Evolutionary conservation across 1,140 invertebrate species (phyloP).

Genomic region (Pseudomyrmex cubaensis): DNA sequence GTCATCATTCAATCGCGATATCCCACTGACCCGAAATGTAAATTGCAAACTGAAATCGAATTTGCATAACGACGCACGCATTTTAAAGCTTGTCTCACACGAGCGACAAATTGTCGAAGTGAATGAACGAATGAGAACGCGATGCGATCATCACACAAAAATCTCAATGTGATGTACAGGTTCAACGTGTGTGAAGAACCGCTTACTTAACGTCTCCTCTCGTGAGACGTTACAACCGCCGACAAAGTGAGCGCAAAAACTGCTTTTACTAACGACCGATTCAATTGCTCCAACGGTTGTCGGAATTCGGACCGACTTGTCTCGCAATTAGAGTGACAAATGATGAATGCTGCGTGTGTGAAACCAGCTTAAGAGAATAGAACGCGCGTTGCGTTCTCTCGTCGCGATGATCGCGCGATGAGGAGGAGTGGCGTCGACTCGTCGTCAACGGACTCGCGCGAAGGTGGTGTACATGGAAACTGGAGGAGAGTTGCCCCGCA

Average conservation of each 20-base stretch:
- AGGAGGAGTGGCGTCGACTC: constrained; percentile 8
- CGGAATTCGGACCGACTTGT: constrained; percentile 19
- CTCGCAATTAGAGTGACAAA: constrained; percentile 54
- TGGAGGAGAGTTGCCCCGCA: constrained; percentile 29
- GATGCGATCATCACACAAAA: too few species aligned
- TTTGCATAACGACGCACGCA: constrained; percentile 33
- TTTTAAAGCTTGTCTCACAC: neutral
- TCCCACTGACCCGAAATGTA: constrained; percentile 35
- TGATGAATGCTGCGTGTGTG: neutral
- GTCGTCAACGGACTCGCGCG: constrained; percentile 25
- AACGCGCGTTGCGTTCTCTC: neutral
- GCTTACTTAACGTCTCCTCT: neutral
- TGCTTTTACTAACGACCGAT: constrained; percentile 27
- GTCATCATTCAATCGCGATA: neutral
- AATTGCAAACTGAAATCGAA: constrained; percentile 32
- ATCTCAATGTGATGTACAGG: too few species aligned
- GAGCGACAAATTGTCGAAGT: neutral
- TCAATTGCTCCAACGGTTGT: constrained; percentile 44
- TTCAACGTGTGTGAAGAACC: neutral
- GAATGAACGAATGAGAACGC: too few species aligned
- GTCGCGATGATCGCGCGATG: neutral
- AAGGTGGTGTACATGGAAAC: constrained; percentile 43
- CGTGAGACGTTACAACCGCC: neutral
- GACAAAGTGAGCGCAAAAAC: neutral
- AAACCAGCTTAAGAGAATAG: neutral